Evolutionary conservation across 1,140 invertebrate genomes (phyloP).

Genomic region (Formica exsecta): DNA sequence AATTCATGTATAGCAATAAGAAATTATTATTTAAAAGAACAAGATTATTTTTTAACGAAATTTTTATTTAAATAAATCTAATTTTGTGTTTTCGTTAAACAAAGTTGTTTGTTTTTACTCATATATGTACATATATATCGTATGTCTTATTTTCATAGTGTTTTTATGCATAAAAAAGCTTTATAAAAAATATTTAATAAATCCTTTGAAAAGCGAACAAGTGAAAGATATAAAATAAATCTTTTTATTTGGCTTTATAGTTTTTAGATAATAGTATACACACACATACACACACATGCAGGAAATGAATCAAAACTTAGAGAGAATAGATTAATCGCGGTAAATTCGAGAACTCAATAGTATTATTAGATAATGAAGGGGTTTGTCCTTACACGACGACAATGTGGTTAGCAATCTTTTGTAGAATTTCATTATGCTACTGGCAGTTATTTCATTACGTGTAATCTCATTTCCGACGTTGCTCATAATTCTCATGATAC

Average conservation of each 20-base stretch:
- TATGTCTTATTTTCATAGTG: neutral
- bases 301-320: neutral
- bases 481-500: constrained; percentile 4
- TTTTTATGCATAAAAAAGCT: neutral
- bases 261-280: too few species aligned
- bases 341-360: constrained; percentile 10
- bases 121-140: neutral
- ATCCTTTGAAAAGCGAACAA: neutral
- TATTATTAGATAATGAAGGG: constrained; percentile 45
- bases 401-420: constrained; percentile 27
- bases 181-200: neutral
- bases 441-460: constrained; percentile 13
- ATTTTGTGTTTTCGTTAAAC: neutral
- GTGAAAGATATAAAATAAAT: neutral
- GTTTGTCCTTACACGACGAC: neutral
- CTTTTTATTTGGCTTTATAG: neutral
- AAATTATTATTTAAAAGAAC: neutral
- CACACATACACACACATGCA: neutral
- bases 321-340: constrained; percentile 14
- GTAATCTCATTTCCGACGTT: neutral
- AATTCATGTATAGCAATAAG: neutral
- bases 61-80: neutral
- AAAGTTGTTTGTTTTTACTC: neutral
- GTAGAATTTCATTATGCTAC: constrained; percentile 42
- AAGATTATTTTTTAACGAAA: neutral